Base-by-base conservation (phyloP, 2,888 invertebrate genomes). In the Cephus pygmeus region DNA sequence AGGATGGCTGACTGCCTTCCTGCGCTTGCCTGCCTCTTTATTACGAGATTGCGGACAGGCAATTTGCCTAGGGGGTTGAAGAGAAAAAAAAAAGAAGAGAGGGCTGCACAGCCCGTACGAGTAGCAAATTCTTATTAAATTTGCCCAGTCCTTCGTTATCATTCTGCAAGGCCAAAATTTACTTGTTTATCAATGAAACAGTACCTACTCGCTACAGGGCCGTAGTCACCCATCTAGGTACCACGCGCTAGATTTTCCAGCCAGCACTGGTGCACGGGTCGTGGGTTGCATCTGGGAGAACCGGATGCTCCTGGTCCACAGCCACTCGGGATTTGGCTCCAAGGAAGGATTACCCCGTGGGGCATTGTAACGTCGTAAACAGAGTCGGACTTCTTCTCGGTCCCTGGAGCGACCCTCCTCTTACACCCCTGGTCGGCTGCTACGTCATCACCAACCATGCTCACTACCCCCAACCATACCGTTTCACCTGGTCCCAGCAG, bases 311-410 rank as follows among this genome's bases (percentile, higher is more conserved):
- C 23, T 56, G 56, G 56, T 9, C 23, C 23, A 23, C 9, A 23
- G 71, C 23, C 71, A 3, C 71, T 71, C 33, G 33, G 71, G 12
- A 84, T 56, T 56, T 80, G 83, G 86, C 84, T 83, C 83, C 83
- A 85, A 87, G 87, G 86, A 85, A 87, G 89, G 89, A 89, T 90
- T 90, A 90, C 90, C 88, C 90, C 90, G 83, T 86, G 85, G 91
- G 91, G 91, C 87, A 91, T 91, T 91, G 91, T 90, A 91, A 90
- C 89, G 87, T 90, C 90, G 90, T 91, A 91, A 91, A 91, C 91
- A 91, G 88, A 88, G 84, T 84, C 88, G 84, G 56, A 81, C 85
- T 82, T 69, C 23, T 78, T 76, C 80, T 79, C 23, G 76, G 9
- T 76, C 77, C 75, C 76, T 81, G 73, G 79, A 71, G 79, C 73